These are phyloP conservation scores for Salmo trutta DNA, from an alignment of 2,797 vertebrate genomes.

Conservation along the genomic window DNA sequence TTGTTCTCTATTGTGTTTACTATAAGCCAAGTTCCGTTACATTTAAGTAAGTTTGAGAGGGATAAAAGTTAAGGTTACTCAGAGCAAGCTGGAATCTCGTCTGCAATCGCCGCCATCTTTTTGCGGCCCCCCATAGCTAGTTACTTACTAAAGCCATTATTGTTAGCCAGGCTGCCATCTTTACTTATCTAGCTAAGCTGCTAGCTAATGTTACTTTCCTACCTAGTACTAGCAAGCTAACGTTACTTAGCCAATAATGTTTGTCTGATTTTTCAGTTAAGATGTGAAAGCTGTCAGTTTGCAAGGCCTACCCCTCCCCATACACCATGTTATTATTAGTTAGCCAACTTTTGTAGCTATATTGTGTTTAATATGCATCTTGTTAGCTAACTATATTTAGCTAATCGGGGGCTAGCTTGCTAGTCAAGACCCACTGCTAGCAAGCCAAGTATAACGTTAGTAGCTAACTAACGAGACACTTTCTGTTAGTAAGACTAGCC, in stretches of 20 bases:
- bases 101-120: too few species aligned
- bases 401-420: not conserved
- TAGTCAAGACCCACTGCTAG: not conserved
- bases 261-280: not conserved
- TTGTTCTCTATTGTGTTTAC: too few species aligned
- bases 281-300: not conserved
- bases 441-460: not conserved
- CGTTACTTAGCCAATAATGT: not conserved
- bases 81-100: too few species aligned
- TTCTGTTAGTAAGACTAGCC: not conserved
- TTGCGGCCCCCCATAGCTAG: conserved; percentile 50
- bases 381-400: not conserved
- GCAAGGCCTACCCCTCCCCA: not conserved
- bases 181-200: conserved; percentile 53
- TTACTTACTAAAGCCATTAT: conserved; percentile 6
- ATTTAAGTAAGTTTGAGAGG: too few species aligned
- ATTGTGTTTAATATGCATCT: not conserved
- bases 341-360: too few species aligned
- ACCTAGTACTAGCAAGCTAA: not conserved
- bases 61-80: too few species aligned
- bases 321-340: too few species aligned
- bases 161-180: conserved; percentile 48
- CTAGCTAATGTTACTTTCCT: not conserved
- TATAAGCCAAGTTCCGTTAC: too few species aligned
- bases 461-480: not conserved